phyloP scores from a whole-genome alignment of 2,888 invertebrate genomes.

The Macrosoma leucophasiata region DNA sequence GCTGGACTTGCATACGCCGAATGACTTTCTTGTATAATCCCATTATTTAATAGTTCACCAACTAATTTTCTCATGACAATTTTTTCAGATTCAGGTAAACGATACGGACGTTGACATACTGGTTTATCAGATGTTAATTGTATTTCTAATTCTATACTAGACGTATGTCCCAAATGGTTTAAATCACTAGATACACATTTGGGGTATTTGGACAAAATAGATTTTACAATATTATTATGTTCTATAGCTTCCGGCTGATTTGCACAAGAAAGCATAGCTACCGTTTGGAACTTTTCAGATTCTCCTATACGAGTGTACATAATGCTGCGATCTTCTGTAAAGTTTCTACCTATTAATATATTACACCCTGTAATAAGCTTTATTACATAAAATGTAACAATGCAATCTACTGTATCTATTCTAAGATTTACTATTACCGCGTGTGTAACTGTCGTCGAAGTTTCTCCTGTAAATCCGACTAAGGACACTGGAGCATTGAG shows the following conservation, averaged over 20 bases:
- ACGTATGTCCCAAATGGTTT: conserved; percentile 16
- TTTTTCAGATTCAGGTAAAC: conserved; percentile 21
- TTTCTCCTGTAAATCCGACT: conserved; percentile 16
- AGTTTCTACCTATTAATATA: conserved; percentile 23
- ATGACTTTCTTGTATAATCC: conserved; percentile 17
- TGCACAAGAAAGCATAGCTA: too few species aligned
- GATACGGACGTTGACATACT: conserved; percentile 19
- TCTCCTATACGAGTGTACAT: conserved; percentile 22
- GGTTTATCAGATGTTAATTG: conserved; percentile 20
- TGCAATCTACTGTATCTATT: conserved; percentile 16
- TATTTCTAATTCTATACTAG: conserved; percentile 19
- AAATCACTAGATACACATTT: conserved; percentile 16
- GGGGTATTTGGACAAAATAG: conserved; percentile 19
- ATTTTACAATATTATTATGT: conserved; percentile 1
- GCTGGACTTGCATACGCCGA: conserved; percentile 16
- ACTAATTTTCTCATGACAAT: conserved; percentile 12
- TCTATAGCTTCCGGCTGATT: too few species aligned
- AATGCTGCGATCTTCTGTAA: conserved; percentile 21
- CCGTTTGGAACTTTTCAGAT: too few species aligned
- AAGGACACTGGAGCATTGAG: conserved; percentile 13
- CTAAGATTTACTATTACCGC: conserved; percentile 2
- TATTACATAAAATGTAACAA: conserved; percentile 13
- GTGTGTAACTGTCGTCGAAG: conserved; percentile 8
- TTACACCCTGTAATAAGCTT: conserved; percentile 13
- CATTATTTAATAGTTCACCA: conserved; percentile 15